Conservation (phyloP, 2,888 invertebrate species). For the Saturnia pavonia region DNA sequence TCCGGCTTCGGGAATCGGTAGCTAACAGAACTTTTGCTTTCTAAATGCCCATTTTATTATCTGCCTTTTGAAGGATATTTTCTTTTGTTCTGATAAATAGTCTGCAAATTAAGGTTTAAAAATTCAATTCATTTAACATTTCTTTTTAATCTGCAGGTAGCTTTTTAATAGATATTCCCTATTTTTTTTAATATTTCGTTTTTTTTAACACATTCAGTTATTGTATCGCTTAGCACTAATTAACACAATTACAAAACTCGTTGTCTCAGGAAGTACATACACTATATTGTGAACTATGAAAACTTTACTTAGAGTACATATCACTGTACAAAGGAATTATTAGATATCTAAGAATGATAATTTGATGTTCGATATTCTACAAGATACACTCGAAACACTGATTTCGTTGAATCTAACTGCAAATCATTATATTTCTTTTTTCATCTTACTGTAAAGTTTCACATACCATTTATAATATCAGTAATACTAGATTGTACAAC, state of each 20-base stretch:
- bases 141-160: not conserved
- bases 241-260: too few relatives aligned
- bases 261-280: too few relatives aligned
- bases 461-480: not conserved
- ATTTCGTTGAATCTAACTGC: not conserved
- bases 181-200: too few relatives aligned
- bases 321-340: not conserved
- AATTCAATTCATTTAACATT: not conserved
- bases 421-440: not conserved
- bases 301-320: not conserved
- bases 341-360: not conserved
- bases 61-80: not conserved
- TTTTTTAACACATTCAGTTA: not conserved
- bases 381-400: not conserved
- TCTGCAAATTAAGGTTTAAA: not conserved
- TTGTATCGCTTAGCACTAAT: not conserved
- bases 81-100: not conserved
- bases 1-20: constrained; percentile 38
- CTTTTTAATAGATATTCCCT: too few relatives aligned
- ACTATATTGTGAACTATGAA: too few relatives aligned
- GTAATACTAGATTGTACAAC: too few relatives aligned
- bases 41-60: constrained; percentile 32
- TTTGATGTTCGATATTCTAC: not conserved
- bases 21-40: constrained; percentile 46
- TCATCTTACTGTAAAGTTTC: not conserved